phyloP scores from a whole-genome alignment of 2,113 vertebrate genomes.

The Catharus fuscescens region DNA sequence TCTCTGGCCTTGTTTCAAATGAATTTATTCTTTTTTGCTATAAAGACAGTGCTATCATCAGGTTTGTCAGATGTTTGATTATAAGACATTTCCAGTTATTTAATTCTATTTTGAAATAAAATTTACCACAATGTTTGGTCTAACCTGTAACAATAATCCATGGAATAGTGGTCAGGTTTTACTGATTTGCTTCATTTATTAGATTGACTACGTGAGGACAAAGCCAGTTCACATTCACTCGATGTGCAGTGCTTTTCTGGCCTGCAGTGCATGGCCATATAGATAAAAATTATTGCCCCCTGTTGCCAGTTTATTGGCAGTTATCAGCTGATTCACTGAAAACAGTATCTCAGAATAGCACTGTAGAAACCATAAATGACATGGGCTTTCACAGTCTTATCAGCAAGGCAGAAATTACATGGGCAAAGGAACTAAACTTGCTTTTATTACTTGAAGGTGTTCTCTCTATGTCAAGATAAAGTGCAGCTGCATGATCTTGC shows the following conservation, averaged over 20 bases:
- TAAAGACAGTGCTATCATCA: background rate
- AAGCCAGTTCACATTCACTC: background rate
- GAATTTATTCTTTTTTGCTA: background rate
- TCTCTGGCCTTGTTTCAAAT: background rate
- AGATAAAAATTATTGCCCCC: background rate
- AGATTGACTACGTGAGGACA: background rate
- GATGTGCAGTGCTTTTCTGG: fast-evolving
- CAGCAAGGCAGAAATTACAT: slow-evolving; percentile 6
- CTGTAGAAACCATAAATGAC: background rate
- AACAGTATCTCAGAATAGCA: background rate
- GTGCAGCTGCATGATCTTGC: background rate
- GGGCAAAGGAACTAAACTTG: background rate
- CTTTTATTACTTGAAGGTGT: slow-evolving; percentile 22
- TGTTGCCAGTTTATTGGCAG: background rate
- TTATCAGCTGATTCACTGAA: background rate
- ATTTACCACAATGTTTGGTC: background rate
- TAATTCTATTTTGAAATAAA: background rate
- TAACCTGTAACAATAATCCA: background rate
- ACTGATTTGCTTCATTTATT: background rate
- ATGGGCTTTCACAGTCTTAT: slow-evolving; percentile 7
- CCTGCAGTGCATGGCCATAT: background rate
- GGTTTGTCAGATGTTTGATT: background rate
- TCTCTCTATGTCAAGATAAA: slow-evolving; percentile 12
- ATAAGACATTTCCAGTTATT: background rate
- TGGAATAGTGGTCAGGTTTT: background rate